Percentiles rank a stretch among this genome's conserved stretches.
Conservation (phyloP, 2,113 vertebrate genomes). For the Panthera uncia region DNA sequence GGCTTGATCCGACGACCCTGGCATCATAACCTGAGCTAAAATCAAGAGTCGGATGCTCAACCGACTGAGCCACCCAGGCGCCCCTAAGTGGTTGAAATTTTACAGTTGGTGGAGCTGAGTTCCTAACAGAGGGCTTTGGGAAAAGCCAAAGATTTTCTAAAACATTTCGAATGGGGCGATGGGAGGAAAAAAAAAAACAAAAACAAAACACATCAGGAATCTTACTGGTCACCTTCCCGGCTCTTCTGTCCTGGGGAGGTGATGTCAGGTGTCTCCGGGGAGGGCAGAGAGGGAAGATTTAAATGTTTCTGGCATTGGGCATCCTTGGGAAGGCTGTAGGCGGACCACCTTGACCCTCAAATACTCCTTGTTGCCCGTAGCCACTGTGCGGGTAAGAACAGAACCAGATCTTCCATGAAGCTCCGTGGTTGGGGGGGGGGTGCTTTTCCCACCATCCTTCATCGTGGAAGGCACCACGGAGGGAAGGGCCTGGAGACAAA, state of each 20-base stretch:
- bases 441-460: accelerated
- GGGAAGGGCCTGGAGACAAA: neutral
- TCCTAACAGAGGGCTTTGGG: neutral
- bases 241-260: neutral
- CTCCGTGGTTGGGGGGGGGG: neutral
- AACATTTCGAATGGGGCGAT: neutral
- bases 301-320: neutral
- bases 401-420: neutral
- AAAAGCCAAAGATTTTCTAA: neutral
- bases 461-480: accelerated
- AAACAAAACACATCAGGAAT: too few species aligned
- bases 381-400: neutral
- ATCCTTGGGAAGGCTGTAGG: neutral
- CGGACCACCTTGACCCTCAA: neutral
- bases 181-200: neutral
- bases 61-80: too few species aligned
- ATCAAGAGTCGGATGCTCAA: too few species aligned
- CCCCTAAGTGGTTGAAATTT: neutral
- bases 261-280: accelerated
- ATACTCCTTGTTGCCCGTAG: neutral
- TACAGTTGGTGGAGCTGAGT: neutral
- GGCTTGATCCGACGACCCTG: too few species aligned
- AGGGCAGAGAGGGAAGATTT: neutral
- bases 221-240: neutral
- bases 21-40: neutral